Base-by-base conservation (phyloP, 1,140 invertebrate genomes). In the Drosophila pseudoananassae region DNA sequence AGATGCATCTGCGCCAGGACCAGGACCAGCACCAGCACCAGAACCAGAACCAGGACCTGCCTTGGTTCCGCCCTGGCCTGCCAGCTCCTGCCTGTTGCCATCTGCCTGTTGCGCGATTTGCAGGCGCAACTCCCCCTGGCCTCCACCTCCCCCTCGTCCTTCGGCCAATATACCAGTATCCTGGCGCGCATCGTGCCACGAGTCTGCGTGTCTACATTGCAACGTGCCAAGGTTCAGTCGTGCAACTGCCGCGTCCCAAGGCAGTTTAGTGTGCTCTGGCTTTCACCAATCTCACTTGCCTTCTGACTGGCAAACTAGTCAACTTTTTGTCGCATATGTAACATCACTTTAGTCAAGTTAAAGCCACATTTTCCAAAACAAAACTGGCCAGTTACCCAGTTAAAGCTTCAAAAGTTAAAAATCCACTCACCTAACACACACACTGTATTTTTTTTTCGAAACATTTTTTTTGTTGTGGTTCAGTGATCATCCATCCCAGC, bases 191-290 rank as follows among this genome's bases (percentile, higher is more conserved):
- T 60, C 68, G 61, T 52, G 56, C 72, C 56, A 76, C 74, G 84
- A 85, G 65, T 82, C 61, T 90, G 79, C 79, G 84, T 78, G 59
- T 90, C 82, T 79, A 90, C 72, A 69, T 61, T 88, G 79, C 85
- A 90, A 71, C 54, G 73, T 77, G 73, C 66, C 78, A 69, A 68
- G 74, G 57, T 68, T 91, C 84, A 91, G 90, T 91, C 85, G 87
- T 84, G 79, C 88, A 72, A 84, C 89, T 91, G 90, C 85, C 88
- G 84, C 88, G 84, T 78, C 63, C 87, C 74, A 83, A 90, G 84
- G 77, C 83, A 90, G 90, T 91, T 83, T 80, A 76, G 77, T 78
- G 68, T 78, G 78, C 61, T 82, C 43, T 10, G 40, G 14, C n/a
- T 43, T 12, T 17, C 14, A 43, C 5, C 40, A 43, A 15, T 43